phyloP scores from a whole-genome alignment of 2,113 vertebrate genomes.

The Emydura subglobosa region DNA sequence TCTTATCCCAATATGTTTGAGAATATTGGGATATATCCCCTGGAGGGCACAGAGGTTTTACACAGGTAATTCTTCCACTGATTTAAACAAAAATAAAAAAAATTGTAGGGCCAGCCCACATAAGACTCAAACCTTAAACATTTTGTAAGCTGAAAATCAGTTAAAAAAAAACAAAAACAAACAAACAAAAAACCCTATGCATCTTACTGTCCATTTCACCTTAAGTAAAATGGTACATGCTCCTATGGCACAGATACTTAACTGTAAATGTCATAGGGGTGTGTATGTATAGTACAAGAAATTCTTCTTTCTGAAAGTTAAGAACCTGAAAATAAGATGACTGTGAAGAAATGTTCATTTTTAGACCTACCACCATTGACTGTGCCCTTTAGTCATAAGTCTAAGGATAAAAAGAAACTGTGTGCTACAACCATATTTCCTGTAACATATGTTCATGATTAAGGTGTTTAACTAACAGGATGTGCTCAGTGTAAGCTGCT shows the following conservation, averaged over 20 bases:
- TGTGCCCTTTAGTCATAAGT: slow-evolving; percentile 21
- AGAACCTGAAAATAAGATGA: slow-evolving; percentile 42
- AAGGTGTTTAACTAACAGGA: slow-evolving; percentile 49
- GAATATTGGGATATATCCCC: slow-evolving; percentile 5
- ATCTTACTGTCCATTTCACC: too few relatives aligned
- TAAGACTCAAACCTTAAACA: too few relatives aligned
- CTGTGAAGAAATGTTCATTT: not conserved
- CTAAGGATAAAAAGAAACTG: slow-evolving; percentile 19
- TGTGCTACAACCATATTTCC: slow-evolving; percentile 39
- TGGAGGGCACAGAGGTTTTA: not conserved
- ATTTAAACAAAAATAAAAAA: too few relatives aligned
- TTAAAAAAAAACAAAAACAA: too few relatives aligned
- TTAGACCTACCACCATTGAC: slow-evolving; percentile 31
- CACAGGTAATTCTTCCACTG: too few relatives aligned
- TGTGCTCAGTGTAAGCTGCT: slow-evolving; percentile 45
- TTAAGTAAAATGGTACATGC: not conserved
- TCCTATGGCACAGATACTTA: slow-evolving; percentile 13
- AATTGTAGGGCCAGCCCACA: too few relatives aligned
- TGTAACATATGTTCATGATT: slow-evolving; percentile 44
- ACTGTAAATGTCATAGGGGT: not conserved
- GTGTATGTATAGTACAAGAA: not conserved
- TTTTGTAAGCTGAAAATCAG: too few relatives aligned
- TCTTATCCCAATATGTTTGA: slow-evolving; percentile 8
- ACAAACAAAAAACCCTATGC: too few relatives aligned
- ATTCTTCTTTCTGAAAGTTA: slow-evolving; percentile 9